These are phyloP conservation scores for Urocyon cinereoargenteus DNA, from an alignment of 2,797 vertebrate species.

Conservation along the genomic window DNA sequence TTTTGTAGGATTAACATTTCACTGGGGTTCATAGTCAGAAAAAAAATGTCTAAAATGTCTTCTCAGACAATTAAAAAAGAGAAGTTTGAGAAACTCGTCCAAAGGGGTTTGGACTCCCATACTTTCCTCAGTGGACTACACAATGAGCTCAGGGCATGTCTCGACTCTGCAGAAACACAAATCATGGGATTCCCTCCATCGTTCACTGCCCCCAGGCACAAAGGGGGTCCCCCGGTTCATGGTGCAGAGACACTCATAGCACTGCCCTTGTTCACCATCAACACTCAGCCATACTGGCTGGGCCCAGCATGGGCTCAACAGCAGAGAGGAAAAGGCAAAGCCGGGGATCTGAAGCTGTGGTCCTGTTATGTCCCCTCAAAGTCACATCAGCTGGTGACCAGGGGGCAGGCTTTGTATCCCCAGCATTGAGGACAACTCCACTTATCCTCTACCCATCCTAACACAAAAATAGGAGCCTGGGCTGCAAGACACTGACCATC, in stretches of 20 bases:
- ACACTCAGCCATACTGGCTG: background rate
- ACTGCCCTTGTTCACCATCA: background rate
- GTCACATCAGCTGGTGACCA: background rate
- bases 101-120: rapidly evolving
- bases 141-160: rapidly evolving
- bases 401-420: background rate
- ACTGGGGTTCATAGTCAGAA: background rate
- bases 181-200: rapidly evolving
- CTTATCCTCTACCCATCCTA: background rate
- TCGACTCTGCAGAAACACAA: rapidly evolving
- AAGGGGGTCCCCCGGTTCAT: rapidly evolving
- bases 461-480: background rate
- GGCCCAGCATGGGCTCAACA: rapidly evolving
- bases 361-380: background rate
- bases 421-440: background rate
- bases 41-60: background rate
- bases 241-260: rapidly evolving
- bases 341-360: rapidly evolving
- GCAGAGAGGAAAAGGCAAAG: background rate
- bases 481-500: background rate
- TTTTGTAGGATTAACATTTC: rapidly evolving
- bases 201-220: background rate
- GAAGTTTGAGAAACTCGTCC: background rate
- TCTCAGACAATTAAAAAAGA: background rate
- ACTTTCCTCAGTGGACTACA: too few relatives aligned